These are phyloP conservation scores for Lordiphosa fenestrarum DNA, from an alignment of 2,888 invertebrate genomes.

Conservation along the genomic window DNA sequence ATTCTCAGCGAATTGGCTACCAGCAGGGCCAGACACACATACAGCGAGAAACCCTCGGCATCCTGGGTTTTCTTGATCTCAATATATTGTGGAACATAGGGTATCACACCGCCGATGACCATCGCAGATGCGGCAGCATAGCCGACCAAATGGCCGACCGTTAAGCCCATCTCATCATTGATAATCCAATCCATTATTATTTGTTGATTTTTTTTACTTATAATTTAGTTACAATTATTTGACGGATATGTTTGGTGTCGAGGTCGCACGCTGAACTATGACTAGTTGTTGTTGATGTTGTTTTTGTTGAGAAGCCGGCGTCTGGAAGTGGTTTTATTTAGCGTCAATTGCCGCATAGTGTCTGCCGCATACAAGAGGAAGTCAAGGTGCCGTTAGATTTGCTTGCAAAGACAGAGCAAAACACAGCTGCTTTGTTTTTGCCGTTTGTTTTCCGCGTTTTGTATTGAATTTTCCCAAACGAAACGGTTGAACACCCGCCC, in stretches of 20 bases:
- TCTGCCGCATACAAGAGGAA: slow-evolving; percentile 1
- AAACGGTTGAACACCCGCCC: slow-evolving; percentile 16
- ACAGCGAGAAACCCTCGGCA: slow-evolving; percentile 97
- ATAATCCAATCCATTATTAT: slow-evolving; percentile 88
- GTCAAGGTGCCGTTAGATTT: slow-evolving; percentile 27
- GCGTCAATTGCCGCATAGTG: slow-evolving; percentile 18
- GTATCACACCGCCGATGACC: slow-evolving; percentile 96
- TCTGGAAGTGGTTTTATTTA: slow-evolving; percentile 47
- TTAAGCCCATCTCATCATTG: slow-evolving; percentile 87
- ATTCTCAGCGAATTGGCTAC: slow-evolving; percentile 98
- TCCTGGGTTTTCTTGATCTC: slow-evolving; percentile 95
- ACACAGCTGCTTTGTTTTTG: slow-evolving; percentile 33
- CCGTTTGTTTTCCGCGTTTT: slow-evolving; percentile 32
- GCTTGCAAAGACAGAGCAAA: slow-evolving; percentile 23
- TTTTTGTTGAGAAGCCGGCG: slow-evolving; percentile 33
- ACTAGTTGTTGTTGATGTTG: slow-evolving; percentile 45
- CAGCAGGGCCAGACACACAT: slow-evolving; percentile 96
- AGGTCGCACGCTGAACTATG: slow-evolving; percentile 19
- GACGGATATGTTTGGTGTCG: slow-evolving; percentile 57
- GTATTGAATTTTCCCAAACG: slow-evolving; percentile 66
- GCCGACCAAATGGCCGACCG: slow-evolving; percentile 88
- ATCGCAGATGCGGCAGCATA: slow-evolving; percentile 93
- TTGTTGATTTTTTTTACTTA: slow-evolving; percentile 9
- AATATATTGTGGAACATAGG: slow-evolving; percentile 97
- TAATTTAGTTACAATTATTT: slow-evolving; percentile 24